These are phyloP conservation scores for Oryzias dopingdopingensis DNA, from an alignment of 2,797 vertebrate species.

Conservation along the genomic window DNA sequence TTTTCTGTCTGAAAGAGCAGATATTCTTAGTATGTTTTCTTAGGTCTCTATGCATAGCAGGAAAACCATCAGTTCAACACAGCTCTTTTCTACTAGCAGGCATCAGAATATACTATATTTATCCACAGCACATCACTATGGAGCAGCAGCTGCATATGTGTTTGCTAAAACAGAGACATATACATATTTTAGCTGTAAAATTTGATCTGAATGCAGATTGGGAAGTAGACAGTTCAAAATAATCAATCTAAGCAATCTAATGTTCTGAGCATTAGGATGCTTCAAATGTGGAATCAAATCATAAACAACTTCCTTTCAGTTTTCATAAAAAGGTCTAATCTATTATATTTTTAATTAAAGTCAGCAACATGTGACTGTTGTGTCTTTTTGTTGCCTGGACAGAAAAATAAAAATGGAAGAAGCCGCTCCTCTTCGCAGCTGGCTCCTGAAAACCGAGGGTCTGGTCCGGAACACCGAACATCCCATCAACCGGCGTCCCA, in stretches of 20 bases:
- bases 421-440: slow-evolving; percentile 67
- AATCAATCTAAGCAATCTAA: slow-evolving; percentile 32
- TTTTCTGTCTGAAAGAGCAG: slow-evolving; percentile 60
- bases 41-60: slow-evolving; percentile 54
- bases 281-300: not conserved
- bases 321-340: not conserved
- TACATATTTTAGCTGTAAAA: slow-evolving; percentile 37
- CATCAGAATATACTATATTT: slow-evolving; percentile 53
- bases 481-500: slow-evolving; percentile 78
- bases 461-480: slow-evolving; percentile 76
- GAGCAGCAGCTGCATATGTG: slow-evolving; percentile 34
- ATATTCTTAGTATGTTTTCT: slow-evolving; percentile 67
- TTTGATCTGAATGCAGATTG: slow-evolving; percentile 25
- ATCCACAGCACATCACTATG: slow-evolving; percentile 49
- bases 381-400: slow-evolving; percentile 9
- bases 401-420: slow-evolving; percentile 81
- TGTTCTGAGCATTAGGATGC: slow-evolving; percentile 15
- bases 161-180: slow-evolving; percentile 49
- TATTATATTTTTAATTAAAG: too few relatives aligned
- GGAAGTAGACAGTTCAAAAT: slow-evolving; percentile 26
- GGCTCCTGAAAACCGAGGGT: slow-evolving; percentile 65
- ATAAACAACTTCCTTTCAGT: not conserved
- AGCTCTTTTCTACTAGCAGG: slow-evolving; percentile 36
- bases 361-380: not conserved
- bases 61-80: slow-evolving; percentile 45